Evolutionary conservation across 1,140 invertebrate genomes (phyloP).

Genomic region (Panagrolaimus sp.): DNA sequence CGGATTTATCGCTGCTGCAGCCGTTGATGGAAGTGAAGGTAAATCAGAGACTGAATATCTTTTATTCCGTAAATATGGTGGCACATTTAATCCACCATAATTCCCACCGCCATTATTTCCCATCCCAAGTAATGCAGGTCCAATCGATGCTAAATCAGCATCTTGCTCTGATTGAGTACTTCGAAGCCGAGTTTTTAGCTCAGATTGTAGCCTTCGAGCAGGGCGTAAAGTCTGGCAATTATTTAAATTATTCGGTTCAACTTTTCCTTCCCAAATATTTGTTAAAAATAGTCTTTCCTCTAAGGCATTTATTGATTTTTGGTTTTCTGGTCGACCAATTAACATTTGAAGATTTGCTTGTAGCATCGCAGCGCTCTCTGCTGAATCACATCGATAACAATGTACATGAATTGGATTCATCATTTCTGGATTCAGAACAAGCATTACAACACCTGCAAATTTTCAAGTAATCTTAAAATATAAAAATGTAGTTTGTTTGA

Average conservation of each 20-base stretch:
- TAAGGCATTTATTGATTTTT: slow-evolving; percentile 75
- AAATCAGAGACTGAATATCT: slow-evolving; percentile 1
- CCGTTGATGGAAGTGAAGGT: neutral
- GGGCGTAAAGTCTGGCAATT: neutral
- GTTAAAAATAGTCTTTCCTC: slow-evolving; percentile 66
- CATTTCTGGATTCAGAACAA: slow-evolving; percentile 83
- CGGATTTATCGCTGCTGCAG: too few species aligned
- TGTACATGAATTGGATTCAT: slow-evolving; percentile 82
- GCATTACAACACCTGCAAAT: slow-evolving; percentile 67
- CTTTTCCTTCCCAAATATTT: neutral
- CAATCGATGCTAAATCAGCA: neutral
- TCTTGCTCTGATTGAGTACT: neutral
- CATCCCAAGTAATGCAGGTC: neutral
- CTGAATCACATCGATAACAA: slow-evolving; percentile 85
- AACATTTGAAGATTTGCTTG: slow-evolving; percentile 74
- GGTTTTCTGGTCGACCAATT: slow-evolving; percentile 76
- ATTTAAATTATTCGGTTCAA: neutral
- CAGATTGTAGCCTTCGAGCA: neutral
- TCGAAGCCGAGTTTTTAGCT: neutral
- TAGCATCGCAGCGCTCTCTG: slow-evolving; percentile 79
- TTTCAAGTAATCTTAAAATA: too few species aligned
- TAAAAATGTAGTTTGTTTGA: too few species aligned
- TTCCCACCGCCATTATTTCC: too few species aligned
- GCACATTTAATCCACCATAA: slow-evolving; percentile 10
- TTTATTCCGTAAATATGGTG: neutral